Conservation (phyloP, 1,140 invertebrate genomes). For the Drosophila seguyi region DNA sequence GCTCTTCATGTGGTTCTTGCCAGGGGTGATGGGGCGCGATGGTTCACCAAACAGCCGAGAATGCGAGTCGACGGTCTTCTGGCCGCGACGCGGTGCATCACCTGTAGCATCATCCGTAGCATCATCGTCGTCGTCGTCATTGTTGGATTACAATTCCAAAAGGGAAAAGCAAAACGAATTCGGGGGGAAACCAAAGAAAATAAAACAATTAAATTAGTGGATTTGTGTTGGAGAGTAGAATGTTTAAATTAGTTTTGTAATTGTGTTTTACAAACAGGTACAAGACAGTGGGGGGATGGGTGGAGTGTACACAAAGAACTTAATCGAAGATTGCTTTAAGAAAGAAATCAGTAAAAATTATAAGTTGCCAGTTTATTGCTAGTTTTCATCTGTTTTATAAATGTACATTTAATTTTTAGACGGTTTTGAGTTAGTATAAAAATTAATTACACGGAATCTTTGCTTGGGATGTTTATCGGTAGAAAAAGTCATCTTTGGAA, state of each 20-base stretch:
- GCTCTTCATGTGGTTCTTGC: constrained; percentile 85
- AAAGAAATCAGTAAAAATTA: neutral
- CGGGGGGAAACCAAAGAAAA: constrained; percentile 48
- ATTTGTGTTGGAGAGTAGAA: constrained; percentile 32
- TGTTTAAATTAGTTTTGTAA: constrained; percentile 35
- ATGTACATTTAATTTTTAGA: neutral
- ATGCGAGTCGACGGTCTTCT: constrained; percentile 80
- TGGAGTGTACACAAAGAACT: constrained; percentile 7
- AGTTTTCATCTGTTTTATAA: neutral
- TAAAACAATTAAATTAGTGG: constrained; percentile 49
- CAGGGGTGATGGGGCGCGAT: constrained; percentile 75
- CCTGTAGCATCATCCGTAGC: constrained; percentile 50
- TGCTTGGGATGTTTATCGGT: neutral
- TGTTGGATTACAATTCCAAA: constrained; percentile 14
- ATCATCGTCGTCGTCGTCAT: neutral
- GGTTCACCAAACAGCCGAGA: constrained; percentile 82
- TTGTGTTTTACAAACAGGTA: constrained; percentile 27
- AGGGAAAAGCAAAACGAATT: constrained; percentile 25
- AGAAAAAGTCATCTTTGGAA: neutral
- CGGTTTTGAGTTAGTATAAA: neutral
- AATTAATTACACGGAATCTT: neutral
- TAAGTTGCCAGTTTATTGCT: too few relatives aligned
- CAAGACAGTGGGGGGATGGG: constrained; percentile 9
- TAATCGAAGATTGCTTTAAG: neutral
- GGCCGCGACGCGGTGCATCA: constrained; percentile 78